A percentile compares a stretch with the other conserved stretches of the same genome.
Evolutionary conservation across 2,888 invertebrate species (phyloP).

Genomic region (Dicranocentrus wangi): DNA sequence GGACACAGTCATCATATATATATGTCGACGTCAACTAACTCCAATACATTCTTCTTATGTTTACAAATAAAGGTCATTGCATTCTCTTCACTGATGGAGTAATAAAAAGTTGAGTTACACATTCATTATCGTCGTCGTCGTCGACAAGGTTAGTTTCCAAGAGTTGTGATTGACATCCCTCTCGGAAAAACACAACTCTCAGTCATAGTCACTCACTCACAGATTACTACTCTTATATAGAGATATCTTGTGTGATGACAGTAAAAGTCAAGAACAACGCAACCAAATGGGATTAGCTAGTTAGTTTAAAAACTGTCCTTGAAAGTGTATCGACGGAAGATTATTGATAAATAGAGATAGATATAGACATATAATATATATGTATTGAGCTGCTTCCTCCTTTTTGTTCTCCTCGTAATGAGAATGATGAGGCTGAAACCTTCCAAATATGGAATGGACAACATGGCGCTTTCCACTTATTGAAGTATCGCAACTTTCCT

Average conservation of each 20-base stretch:
- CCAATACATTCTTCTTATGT: background rate
- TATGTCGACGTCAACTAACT: background rate
- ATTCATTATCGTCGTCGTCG: background rate
- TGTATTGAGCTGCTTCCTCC: too few species aligned
- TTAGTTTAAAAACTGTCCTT: too few species aligned
- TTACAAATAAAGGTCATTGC: constrained; percentile 40
- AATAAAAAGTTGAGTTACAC: constrained; percentile 1
- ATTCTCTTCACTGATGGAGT: constrained; percentile 7
- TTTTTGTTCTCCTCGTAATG: too few species aligned
- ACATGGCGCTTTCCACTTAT: constrained; percentile 34
- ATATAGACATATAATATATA: too few species aligned
- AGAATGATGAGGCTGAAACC: constrained; percentile 22
- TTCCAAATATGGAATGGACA: constrained; percentile 48
- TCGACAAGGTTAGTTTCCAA: background rate
- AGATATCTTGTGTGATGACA: background rate
- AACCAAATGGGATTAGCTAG: too few species aligned
- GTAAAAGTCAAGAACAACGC: too few species aligned
- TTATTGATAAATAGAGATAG: background rate
- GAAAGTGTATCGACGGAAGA: too few species aligned
- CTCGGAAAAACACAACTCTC: too few species aligned
- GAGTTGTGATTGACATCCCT: background rate
- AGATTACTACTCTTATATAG: background rate
- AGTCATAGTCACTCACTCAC: background rate
- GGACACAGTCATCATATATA: too few species aligned
- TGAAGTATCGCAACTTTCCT: constrained; percentile 56